Base-by-base conservation (phyloP, 1,140 invertebrate species). In the Zaprionus camerounensis region DNA sequence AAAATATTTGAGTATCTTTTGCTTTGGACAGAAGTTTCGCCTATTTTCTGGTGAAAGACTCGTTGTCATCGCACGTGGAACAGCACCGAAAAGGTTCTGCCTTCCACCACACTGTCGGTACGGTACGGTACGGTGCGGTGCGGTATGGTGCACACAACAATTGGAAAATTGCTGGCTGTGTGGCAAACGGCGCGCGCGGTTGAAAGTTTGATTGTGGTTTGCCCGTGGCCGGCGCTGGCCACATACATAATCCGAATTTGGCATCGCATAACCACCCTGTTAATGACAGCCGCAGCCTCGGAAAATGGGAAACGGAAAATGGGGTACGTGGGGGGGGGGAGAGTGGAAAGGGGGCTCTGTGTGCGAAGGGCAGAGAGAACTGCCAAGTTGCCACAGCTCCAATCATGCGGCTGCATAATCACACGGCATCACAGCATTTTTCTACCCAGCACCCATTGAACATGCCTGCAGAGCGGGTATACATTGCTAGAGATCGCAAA, bases 341-440 rank as follows among this genome's bases (percentile, higher is more conserved):
- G n/a, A 22, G 28, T 3, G 22, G 22, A 22, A 1, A 55, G 9
- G 3, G n/a, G 11, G 20, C 11, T 12, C 9, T 11, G 20, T 11
- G 20, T 51, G 12, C 46, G 46, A 2, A 20, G n/a, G 41, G n/a
- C 38, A 26, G 26, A 12, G 17, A 31, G 53, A n/a, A 9, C 34
- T 9, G 34, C 31, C 65, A 74, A 74, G 58, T 69, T 70, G 71
- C 66, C 67, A 61, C 65, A 76, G 68, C 67, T 75, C 38, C 69
- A 78, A 79, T 76, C 73, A 67, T 76, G 74, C 58, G 73, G 64
- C 69, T 76, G 73, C 68, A 79, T 76, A 76, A 79, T 76, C 73
- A 67, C 57, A 71, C 63, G 66, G 62, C 74, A 49, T 61, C 57
- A 71, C 51, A 71, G 62, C 74, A 49, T 56, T 63, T 59, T 36